These are phyloP conservation scores for Macrophya alboannulata DNA, from an alignment of 2,888 invertebrate genomes.

Conservation along the genomic window DNA sequence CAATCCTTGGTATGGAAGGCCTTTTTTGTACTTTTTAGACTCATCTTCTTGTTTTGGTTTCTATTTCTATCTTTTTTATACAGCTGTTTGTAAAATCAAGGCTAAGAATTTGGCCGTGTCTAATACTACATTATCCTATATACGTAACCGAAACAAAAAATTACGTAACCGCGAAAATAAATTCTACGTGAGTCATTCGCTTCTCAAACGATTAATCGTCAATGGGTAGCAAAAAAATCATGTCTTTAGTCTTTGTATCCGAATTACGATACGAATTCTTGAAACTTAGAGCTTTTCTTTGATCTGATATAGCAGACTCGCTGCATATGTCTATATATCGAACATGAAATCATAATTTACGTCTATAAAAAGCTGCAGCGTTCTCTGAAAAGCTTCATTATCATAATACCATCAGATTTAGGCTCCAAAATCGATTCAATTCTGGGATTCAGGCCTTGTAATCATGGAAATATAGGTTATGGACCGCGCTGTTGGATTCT, in stretches of 20 bases:
- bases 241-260: neutral
- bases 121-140: neutral
- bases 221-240: neutral
- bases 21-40: neutral
- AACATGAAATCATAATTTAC: neutral
- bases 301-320: neutral
- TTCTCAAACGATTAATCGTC: neutral
- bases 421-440: neutral
- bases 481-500: neutral
- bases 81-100: neutral
- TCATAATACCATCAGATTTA: no score
- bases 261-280: neutral
- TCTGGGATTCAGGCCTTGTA: neutral
- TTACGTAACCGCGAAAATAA: neutral
- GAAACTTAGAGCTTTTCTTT: neutral
- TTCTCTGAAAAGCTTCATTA: neutral
- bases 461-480: neutral
- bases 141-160: no score
- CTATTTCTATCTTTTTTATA: neutral
- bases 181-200: neutral
- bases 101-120: conserved; percentile 1
- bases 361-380: neutral
- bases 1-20: neutral
- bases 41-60: neutral
- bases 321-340: neutral